A percentile compares a stretch with the other conserved stretches of the same genome.
phyloP scores from a whole-genome alignment of 2,797 vertebrate genomes.

The Novumbra hubbsi region DNA sequence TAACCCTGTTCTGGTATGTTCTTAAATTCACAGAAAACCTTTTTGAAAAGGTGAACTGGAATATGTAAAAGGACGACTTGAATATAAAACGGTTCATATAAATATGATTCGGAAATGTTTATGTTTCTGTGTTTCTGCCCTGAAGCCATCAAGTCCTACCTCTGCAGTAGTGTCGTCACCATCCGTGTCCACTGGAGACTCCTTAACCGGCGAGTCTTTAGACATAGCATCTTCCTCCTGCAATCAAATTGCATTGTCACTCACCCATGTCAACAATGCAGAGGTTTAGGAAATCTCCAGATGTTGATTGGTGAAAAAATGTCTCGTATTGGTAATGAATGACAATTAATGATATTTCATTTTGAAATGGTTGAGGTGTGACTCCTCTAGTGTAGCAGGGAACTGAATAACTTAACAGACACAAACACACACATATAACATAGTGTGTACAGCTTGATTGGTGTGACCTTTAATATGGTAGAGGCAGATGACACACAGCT shows the following conservation, averaged over 20 bases:
- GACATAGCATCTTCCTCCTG: neutral
- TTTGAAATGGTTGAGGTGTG: too few species aligned
- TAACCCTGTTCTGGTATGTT: too few species aligned
- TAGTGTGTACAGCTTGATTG: constrained; percentile 43
- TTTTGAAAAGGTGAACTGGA: neutral
- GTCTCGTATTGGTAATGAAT: neutral
- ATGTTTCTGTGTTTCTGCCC: too few species aligned
- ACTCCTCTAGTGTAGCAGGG: too few species aligned
- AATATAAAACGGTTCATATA: too few species aligned
- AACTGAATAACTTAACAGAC: neutral
- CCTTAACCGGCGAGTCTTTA: neutral
- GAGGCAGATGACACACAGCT: constrained; percentile 11
- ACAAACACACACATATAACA: neutral
- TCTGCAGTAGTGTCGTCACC: neutral
- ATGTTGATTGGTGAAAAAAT: neutral
- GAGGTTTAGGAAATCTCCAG: neutral
- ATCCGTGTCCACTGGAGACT: neutral
- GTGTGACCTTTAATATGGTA: constrained; percentile 52
- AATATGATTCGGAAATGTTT: too few species aligned
- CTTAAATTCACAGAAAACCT: neutral
- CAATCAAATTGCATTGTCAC: neutral
- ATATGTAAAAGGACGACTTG: neutral
- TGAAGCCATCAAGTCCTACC: neutral
- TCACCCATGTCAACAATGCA: neutral
- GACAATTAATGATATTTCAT: too few species aligned